Base-by-base conservation (phyloP, 1,140 invertebrate genomes). In the Theocolax elegans region DNA sequence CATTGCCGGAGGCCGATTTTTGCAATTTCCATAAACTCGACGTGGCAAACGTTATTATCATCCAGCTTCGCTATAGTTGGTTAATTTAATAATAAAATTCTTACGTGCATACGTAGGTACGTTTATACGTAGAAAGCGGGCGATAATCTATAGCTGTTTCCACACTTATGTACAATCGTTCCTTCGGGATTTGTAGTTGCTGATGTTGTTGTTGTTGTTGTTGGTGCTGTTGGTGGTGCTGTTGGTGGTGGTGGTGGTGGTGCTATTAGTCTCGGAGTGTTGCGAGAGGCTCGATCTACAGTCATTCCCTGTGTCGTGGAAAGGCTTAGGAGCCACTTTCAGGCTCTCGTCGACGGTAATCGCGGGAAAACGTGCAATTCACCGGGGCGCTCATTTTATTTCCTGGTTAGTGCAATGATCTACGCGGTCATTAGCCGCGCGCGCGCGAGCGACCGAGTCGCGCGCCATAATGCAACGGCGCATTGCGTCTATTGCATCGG, bases 401-500 rank as follows among this genome's bases (percentile, higher is more conserved):
- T 84, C 82, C 81, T 83, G 81, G 80, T 83, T 81, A 76, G 73
- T 80, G 78, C 79, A 82, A 83, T 74, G 77, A 79, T 81, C 76
- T 72, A 75, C 72, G 72, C 73, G 79, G 80, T 76, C 76, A 78
- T 80, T 80, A 78, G 75, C 76, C 76, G 71, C 67, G 35, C 17
- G 23, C 27, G 54, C 46, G n/a, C n/a, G n/a, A n/a, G n/a, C n/a
- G n/a, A n/a, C n/a, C n/a, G n/a, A n/a, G n/a, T n/a, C n/a, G n/a
- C n/a, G n/a, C 38, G 58, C 40, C 19, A 58, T 54, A 65, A 56
- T 48, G 51, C 64, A 67, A 67, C 51, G 53, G n/a, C 58, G 53
- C 44, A 67, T 49, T 49, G 40, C 65, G 54, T 59, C 31, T 46
- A 17, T 49, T 46, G 13, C 51, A n/a, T 4, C 6, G 19, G 19